Evolutionary conservation across 2,113 vertebrate species (phyloP).

Genomic region (Arenaria interpres): DNA sequence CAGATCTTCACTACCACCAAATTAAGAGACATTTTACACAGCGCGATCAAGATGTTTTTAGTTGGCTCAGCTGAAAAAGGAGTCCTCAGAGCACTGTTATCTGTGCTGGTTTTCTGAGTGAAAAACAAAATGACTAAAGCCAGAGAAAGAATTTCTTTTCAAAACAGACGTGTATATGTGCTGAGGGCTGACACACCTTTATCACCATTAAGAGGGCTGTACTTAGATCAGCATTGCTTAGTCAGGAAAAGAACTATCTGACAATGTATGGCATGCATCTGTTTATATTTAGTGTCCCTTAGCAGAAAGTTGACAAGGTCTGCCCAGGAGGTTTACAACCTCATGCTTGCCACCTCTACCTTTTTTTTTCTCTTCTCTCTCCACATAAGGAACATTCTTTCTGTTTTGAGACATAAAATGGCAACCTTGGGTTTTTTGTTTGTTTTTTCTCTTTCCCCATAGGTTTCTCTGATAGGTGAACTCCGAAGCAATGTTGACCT

Average conservation of each 20-base stretch:
- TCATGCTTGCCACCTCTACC: not conserved
- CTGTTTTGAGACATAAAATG: conserved; percentile 9
- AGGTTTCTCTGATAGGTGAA: too few species aligned
- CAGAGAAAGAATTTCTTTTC: not conserved
- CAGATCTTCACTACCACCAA: not conserved
- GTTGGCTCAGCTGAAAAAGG: not conserved
- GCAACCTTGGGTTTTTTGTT: not conserved
- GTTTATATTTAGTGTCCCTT: not conserved
- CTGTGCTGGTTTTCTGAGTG: not conserved
- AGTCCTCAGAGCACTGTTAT: not conserved
- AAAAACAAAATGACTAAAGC: not conserved
- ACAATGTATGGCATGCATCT: not conserved
- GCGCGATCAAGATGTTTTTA: not conserved
- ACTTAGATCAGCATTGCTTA: not conserved
- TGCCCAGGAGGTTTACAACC: not conserved
- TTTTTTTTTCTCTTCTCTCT: fast-evolving
- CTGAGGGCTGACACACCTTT: not conserved
- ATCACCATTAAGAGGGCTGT: not conserved
- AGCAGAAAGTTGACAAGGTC: not conserved
- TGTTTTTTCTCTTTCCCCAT: not conserved
- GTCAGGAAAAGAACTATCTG: not conserved
- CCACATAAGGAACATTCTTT: not conserved
- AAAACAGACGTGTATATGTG: not conserved
- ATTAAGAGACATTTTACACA: not conserved
- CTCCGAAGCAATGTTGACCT: too few species aligned